Conservation (phyloP, 2,797 vertebrate species). For the Danio aesculapii region DNA sequence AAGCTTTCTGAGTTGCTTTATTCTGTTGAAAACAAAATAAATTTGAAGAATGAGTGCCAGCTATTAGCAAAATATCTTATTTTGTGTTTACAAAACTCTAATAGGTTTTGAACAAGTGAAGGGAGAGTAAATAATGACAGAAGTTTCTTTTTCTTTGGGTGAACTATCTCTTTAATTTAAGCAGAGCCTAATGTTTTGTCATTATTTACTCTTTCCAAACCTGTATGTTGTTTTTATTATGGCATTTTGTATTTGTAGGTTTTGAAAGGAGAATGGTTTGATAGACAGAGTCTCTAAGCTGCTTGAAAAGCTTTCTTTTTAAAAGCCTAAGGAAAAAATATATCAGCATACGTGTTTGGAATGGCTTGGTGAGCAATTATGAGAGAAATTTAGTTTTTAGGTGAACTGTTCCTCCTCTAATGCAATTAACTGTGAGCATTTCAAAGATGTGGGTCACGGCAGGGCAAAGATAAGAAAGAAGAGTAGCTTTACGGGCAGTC, state of each 20-base stretch:
- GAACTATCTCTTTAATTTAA: background rate
- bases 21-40: no score
- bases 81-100: no score
- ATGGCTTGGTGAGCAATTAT: background rate
- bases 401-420: background rate
- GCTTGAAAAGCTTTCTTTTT: no score
- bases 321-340: background rate
- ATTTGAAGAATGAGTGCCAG: no score
- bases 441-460: background rate
- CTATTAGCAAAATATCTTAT: no score
- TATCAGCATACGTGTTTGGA: background rate
- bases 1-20: no score
- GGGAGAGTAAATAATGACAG: no score
- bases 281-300: background rate
- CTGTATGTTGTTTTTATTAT: background rate
- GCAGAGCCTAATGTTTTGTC: background rate
- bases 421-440: background rate
- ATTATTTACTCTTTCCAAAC: background rate
- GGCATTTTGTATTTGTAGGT: background rate
- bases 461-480: background rate
- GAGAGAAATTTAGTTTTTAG: background rate
- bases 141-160: no score
- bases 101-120: no score
- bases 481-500: conserved; percentile 14
- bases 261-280: background rate